Evolutionary conservation across 23 tunicate genomes (phyloP), one percentile per base, ranked within the genome.

Genomic region (Botrylloides violaceus): DNA sequence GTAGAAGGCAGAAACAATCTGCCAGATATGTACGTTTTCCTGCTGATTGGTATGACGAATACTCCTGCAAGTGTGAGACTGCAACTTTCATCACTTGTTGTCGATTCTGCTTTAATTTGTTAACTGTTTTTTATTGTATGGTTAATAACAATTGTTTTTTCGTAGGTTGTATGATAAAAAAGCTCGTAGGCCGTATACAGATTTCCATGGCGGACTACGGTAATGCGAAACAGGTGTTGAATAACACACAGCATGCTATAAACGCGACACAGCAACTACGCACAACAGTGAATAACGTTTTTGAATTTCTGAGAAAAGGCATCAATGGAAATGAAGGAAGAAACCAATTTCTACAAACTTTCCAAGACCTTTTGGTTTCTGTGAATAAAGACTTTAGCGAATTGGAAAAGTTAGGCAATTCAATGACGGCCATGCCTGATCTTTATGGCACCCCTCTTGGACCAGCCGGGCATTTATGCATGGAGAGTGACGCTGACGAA

Each of bases 361-460:
- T 80, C 53, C 95, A 87, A 57, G 84, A 87, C 24, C 77, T 81
- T 70, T 59, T 87, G 28, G 81, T 79, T 71, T 81, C 95, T 24
- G 86, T 87, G 4, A 87, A 87, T 43, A 83, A 87, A 66, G 86
- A 87, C 71, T 87, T 75, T 47, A 85, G 84, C 72, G 94, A 85
- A 55, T 80, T 85, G 21, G 94, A 85, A 66, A 85, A 79, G 57
- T 53, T 64, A 60, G 76, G 86, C 75, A 87, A 87, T 66, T 57
- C 56, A 3, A 87, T 87, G 95, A 33, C 77, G 55, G 18, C 86
- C 2, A 71, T 66, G 28, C 48, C 82, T 26, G 86, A 87, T 3
- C 28, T 87, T 15, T 62, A 65, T 24, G 33, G 31, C 12, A 24
- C 74, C 5, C 58, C 74, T 18, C 79, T 87, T 24, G 95, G 95